phyloP scores from a whole-genome alignment of 2,797 vertebrate genomes.

The Myiotriccus ornatus region DNA sequence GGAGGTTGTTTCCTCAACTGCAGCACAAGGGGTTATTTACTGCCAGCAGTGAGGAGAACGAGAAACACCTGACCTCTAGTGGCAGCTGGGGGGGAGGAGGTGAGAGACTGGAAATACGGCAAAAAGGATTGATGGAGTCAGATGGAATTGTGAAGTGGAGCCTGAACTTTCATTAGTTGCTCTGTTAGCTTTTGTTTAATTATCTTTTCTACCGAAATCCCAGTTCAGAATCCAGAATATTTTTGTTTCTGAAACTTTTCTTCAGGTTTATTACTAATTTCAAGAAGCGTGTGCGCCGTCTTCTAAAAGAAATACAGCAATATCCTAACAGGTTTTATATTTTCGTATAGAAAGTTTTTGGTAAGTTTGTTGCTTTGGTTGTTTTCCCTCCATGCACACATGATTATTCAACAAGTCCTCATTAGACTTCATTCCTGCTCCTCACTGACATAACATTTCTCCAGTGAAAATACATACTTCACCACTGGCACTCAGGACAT shows the following conservation, averaged over 20 bases:
- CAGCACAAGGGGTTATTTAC: background rate
- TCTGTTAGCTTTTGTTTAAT: background rate
- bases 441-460: background rate
- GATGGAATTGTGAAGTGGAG: background rate
- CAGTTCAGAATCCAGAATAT: background rate
- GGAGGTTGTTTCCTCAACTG: background rate
- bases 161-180: background rate
- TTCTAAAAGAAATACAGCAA: background rate
- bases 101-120: background rate
- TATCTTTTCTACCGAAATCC: background rate
- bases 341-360: background rate
- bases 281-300: background rate
- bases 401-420: background rate
- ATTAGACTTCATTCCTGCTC: background rate
- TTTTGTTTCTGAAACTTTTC: background rate
- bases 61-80: constrained; percentile 58
- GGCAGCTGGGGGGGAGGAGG: background rate
- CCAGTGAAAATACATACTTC: background rate
- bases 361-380: background rate
- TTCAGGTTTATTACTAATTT: background rate
- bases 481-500: background rate
- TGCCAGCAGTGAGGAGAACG: background rate
- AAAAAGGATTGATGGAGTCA: background rate
- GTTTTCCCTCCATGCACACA: background rate
- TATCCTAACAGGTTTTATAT: background rate